Evolutionary conservation across 30 jellyfish, hydroid and myxozoan genomes (phyloP).

Genomic region (Morbakka virulenta): DNA sequence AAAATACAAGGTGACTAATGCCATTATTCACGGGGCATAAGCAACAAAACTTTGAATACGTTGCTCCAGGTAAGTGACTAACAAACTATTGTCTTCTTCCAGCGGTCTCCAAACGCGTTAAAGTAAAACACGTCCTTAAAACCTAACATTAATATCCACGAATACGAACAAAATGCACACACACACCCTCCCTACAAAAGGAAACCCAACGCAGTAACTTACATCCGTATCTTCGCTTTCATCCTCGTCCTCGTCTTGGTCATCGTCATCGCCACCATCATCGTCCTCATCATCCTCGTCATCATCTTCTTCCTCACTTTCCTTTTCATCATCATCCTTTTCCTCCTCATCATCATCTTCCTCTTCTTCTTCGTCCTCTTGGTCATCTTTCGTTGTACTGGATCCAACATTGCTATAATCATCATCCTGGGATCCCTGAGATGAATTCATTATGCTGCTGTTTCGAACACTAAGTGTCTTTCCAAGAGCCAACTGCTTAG

Average conservation of each 20-base stretch:
- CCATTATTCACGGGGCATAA: too few relatives aligned
- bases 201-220: background rate
- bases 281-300: constrained; percentile 49
- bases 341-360: too few relatives aligned
- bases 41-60: too few relatives aligned
- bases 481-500: constrained; percentile 52
- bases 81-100: background rate
- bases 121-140: background rate
- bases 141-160: background rate
- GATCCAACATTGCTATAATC: constrained; percentile 83
- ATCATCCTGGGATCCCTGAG: too few relatives aligned
- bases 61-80: background rate
- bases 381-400: too few relatives aligned
- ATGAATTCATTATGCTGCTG: too few relatives aligned
- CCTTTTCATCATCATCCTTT: too few relatives aligned
- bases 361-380: constrained; percentile 73
- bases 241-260: constrained; percentile 50
- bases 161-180: background rate
- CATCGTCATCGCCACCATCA: constrained; percentile 57
- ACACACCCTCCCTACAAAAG: too few relatives aligned
- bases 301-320: constrained; percentile 53
- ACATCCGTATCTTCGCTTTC: constrained; percentile 79
- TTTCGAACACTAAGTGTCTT: too few relatives aligned
- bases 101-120: background rate
- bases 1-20: too few relatives aligned